These are phyloP conservation scores for Caracal caracal DNA, from an alignment of 2,113 vertebrate species.

Conservation along the genomic window DNA sequence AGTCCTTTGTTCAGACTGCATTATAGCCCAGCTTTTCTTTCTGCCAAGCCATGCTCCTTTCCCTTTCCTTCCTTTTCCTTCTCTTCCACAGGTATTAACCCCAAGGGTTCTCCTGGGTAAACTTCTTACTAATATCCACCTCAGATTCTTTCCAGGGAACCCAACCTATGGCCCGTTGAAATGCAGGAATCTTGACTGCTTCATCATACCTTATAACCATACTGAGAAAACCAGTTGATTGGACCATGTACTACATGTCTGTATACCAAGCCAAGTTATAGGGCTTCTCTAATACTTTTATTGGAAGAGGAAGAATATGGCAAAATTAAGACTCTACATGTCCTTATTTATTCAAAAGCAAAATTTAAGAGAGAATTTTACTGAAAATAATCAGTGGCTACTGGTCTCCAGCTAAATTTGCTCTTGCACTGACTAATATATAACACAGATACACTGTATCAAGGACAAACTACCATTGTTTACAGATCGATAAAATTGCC, in stretches of 20 bases:
- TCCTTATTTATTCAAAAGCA: background rate
- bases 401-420: background rate
- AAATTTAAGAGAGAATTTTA: background rate
- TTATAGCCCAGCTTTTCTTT: background rate
- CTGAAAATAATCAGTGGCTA: background rate
- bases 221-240: background rate
- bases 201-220: background rate
- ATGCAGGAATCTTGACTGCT: background rate
- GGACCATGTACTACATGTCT: background rate
- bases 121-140: background rate
- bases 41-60: background rate
- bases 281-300: background rate
- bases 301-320: background rate
- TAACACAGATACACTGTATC: background rate
- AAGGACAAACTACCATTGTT: background rate
- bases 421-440: background rate
- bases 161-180: background rate
- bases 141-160: background rate
- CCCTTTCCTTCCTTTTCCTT: background rate
- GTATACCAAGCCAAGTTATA: background rate
- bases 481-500: background rate
- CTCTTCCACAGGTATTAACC: background rate
- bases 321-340: background rate
- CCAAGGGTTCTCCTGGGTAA: background rate
- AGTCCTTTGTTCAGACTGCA: background rate